Evolutionary conservation across 1,140 invertebrate genomes (phyloP), one percentile per base, ranked within the genome.

Genomic region (Coptotermes formosanus): DNA sequence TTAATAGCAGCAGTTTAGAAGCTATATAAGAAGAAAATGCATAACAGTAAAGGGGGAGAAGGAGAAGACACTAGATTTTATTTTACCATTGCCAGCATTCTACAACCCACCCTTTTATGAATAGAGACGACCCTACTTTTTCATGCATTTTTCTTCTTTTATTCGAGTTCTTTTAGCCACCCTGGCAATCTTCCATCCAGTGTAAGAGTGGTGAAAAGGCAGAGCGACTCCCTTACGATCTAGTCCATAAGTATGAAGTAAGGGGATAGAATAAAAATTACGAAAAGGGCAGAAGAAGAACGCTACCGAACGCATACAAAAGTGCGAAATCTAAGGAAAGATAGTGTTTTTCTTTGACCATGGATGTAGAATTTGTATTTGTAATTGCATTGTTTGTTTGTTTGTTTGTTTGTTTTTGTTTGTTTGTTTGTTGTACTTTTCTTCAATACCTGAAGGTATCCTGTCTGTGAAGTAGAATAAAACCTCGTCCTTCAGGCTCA

Each of bases 1-100:
- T 75, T 75, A 75, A 75, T 75, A 75, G 64, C 64, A 75, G 64
- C 64, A 75, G 64, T 75, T 75, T 75, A 75, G 64, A 75, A 75
- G 64, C 64, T 75, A 7, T 75, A 30, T 75, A 75, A 75, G n/a
- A 75, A 75, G 64, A 75, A 75, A 75, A 75, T 75, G 64, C 64
- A 75, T 75, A 75, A 16, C n/a, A 75, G 64, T 75, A n/a, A 75
- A 75, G 64, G 64, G 64, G 64, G 64, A 75, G 1, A 9, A n/a
- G 82, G 45, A 44, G 82, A 83, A 83, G 21, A 83, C 82, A 48
- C 82, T 83, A 44, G 82, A 83, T 83, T 83, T 83, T 83, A 83
- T 83, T 83, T 48, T 21, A 75, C 45, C 82, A 21, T 38, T 83
- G 82, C 82, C 82, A 83, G 21, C 82, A 83, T 83, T 48, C 82